phyloP scores from a whole-genome alignment of 2,797 vertebrate species.

The Eurystomus glaucurus region DNA sequence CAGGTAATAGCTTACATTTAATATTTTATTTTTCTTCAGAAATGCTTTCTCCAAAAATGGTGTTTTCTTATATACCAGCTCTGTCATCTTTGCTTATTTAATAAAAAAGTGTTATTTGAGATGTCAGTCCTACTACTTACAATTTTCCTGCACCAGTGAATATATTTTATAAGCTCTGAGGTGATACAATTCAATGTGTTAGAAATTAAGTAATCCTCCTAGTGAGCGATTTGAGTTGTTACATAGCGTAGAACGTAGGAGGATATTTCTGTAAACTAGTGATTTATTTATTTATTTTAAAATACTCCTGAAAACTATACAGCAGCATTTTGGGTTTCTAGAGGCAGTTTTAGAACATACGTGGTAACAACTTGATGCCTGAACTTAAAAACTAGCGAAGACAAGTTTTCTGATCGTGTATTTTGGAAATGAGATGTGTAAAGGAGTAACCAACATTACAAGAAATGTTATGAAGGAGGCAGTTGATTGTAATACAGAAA shows the following conservation, averaged over 20 bases:
- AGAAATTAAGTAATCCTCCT: not conserved
- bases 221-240: not conserved
- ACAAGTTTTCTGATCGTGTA: not conserved
- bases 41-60: not conserved
- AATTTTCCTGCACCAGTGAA: not conserved
- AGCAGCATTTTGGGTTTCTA: not conserved
- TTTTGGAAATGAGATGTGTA: not conserved
- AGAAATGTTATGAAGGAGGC: not conserved
- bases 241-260: fast-evolving
- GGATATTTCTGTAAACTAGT: not conserved
- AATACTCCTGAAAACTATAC: not conserved
- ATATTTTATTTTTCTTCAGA: not conserved
- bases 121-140: not conserved
- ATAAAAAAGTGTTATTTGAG: not conserved
- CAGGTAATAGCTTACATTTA: constrained; percentile 49
- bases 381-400: not conserved
- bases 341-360: not conserved
- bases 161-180: not conserved
- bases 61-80: not conserved
- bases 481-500: not conserved
- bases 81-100: not conserved
- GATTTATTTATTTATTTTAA: not conserved
- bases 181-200: not conserved
- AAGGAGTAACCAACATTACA: not conserved
- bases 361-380: not conserved